Base-by-base conservation (phyloP, 2,888 invertebrate genomes). In the Thereva unica region DNA sequence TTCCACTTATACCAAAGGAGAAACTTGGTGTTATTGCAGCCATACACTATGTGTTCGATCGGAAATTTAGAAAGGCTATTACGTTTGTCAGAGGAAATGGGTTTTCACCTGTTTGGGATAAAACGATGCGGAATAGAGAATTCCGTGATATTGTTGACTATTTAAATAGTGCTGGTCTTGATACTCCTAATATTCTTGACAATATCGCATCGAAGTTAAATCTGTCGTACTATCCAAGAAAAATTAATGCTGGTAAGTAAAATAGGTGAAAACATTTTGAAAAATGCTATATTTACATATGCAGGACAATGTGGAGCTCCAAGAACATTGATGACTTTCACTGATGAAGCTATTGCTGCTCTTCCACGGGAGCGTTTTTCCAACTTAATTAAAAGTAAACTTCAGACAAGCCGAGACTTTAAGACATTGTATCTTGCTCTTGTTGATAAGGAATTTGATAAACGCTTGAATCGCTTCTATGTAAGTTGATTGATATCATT, bases 61-160 rank as follows among this genome's bases (percentile, higher is more conserved):
- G 23, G 12, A 38, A 50, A 23, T 61, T 61, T 4, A 49, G 61
- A 23, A 50, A 50, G 10, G 61, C 50, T 23, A 61, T 50, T n/a
- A 50, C n/a, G 8, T 61, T 61, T 23, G 5, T 61, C 34, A 41
- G 34, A 41, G 23, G 50, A 3, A 9, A 9, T 9, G n/a, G 40
- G 23, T 34, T 23, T 23, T 23, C 61, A 49, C n/a, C 5, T 23
- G 4, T 5, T 42, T 61, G 8, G 40, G n/a, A 10, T 12, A 50
- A 40, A 50, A 61, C 5, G n/a, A 61, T 61, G 61, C 40, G 34
- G 34, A 61, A 50, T 10, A 12, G 12, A 41, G 50, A 49, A 4
- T 61, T 61, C 23, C 61, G 50, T 5, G 50, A 41, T 23, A 40
- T 61, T 40, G 50, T 61, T 2, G 1, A 50, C 1, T 7, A 40